Percentiles rank a stretch among this genome's conserved stretches.
Evolutionary conservation across 1,140 invertebrate species (phyloP).

Genomic region (Lordiphosa mommai): DNA sequence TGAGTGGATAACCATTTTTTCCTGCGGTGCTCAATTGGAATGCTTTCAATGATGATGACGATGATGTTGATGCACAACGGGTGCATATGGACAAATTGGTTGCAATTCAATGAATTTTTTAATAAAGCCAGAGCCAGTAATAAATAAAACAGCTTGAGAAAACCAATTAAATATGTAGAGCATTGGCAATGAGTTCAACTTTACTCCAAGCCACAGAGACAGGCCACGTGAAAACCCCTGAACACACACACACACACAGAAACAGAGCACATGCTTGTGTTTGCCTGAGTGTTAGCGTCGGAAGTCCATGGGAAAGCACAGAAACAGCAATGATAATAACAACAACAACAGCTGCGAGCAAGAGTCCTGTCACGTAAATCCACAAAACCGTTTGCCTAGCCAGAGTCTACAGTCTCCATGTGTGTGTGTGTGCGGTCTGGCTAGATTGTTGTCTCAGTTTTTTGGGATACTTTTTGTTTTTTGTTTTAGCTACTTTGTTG

Average conservation of each 20-base stretch:
- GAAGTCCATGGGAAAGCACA: neutral
- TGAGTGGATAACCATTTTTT: too few species aligned
- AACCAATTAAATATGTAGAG: constrained; percentile 29
- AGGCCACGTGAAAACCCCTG: neutral
- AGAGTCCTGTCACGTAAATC: constrained; percentile 39
- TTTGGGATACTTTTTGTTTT: constrained; percentile 1
- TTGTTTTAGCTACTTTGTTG: constrained; percentile 13
- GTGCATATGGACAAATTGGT: constrained; percentile 25
- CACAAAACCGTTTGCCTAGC: constrained; percentile 7
- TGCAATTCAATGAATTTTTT: constrained; percentile 29
- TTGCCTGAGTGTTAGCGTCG: neutral
- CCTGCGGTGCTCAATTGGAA: neutral
- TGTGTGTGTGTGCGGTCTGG: constrained; percentile 8
- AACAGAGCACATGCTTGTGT: neutral
- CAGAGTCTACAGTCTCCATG: constrained; percentile 1
- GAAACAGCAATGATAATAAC: neutral
- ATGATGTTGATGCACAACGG: neutral
- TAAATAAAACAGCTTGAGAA: constrained; percentile 22
- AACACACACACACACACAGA: neutral
- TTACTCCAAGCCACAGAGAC: neutral
- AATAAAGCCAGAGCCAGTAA: neutral
- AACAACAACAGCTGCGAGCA: constrained; percentile 2
- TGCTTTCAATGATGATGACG: neutral
- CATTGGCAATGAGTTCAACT: constrained; percentile 17
- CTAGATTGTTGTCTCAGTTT: constrained; percentile 20